Evolutionary conservation across 2,888 invertebrate genomes (phyloP).

Genomic region (Drosophila atroscutellata): DNA sequence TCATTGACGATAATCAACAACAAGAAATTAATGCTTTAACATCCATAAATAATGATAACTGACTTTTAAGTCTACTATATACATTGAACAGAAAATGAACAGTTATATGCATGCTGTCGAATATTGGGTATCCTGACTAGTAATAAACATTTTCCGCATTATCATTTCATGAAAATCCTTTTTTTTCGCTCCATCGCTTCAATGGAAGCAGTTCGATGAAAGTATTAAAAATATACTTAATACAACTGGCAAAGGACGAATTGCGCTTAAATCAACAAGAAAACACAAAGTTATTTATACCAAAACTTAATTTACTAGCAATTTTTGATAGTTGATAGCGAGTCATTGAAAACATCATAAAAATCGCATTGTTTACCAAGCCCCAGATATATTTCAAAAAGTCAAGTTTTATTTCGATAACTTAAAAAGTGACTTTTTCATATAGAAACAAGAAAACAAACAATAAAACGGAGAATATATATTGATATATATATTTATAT

Average conservation of each 20-base stretch:
- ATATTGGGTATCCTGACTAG: background rate
- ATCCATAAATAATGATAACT: constrained; percentile 28
- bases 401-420: background rate
- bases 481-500: background rate
- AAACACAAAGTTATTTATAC: background rate
- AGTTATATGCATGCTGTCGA: background rate
- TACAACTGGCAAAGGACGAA: background rate
- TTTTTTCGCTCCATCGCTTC: background rate
- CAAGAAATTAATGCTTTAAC: constrained; percentile 37
- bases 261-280: background rate
- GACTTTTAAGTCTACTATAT: constrained; percentile 8
- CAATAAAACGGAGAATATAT: background rate
- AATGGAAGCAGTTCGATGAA: background rate
- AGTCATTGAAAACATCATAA: background rate
- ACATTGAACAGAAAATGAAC: background rate
- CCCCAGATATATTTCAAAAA: background rate
- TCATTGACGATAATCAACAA: constrained; percentile 53
- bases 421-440: background rate
- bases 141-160: background rate
- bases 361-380: background rate
- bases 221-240: background rate
- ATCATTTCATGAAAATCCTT: background rate
- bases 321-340: background rate
- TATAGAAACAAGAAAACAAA: background rate
- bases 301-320: background rate